These are phyloP conservation scores for Anser cygnoides DNA, from an alignment of 2,113 vertebrate genomes.

Conservation along the genomic window DNA sequence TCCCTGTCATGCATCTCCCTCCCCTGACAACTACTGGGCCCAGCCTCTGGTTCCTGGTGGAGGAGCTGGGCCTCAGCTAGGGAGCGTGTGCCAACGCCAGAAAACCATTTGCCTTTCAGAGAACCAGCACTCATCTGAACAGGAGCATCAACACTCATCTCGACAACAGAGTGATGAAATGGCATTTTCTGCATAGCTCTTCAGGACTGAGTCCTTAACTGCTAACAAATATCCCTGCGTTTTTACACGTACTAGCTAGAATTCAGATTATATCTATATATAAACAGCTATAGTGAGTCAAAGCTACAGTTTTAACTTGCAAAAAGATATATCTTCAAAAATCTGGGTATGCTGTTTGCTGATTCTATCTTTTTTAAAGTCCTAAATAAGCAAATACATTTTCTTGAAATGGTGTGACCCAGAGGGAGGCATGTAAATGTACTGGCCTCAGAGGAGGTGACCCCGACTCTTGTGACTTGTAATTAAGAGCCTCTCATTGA, in stretches of 20 bases:
- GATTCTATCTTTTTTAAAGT: background rate
- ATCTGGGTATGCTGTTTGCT: background rate
- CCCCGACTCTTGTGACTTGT: constrained; percentile 12
- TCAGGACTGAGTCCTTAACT: background rate
- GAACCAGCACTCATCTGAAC: background rate
- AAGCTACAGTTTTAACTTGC: background rate
- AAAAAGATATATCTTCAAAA: background rate
- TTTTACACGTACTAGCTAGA: background rate
- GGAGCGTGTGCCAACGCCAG: background rate
- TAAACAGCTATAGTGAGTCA: background rate
- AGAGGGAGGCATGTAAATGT: background rate
- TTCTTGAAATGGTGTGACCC: background rate
- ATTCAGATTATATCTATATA: background rate
- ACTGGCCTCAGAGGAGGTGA: constrained; percentile 1
- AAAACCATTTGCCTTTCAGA: background rate
- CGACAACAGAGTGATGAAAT: background rate
- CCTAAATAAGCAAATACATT: background rate
- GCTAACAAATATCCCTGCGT: background rate
- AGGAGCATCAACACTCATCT: background rate
- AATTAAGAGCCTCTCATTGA: constrained; percentile 33
- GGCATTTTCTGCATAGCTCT: background rate
- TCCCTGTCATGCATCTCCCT: fast-evolving
- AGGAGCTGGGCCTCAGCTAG: background rate
- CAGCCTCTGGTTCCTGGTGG: background rate
- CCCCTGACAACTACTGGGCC: background rate